Base-by-base conservation (phyloP, 2,888 invertebrate species). In the Hirtodrosophila cameraria region DNA sequence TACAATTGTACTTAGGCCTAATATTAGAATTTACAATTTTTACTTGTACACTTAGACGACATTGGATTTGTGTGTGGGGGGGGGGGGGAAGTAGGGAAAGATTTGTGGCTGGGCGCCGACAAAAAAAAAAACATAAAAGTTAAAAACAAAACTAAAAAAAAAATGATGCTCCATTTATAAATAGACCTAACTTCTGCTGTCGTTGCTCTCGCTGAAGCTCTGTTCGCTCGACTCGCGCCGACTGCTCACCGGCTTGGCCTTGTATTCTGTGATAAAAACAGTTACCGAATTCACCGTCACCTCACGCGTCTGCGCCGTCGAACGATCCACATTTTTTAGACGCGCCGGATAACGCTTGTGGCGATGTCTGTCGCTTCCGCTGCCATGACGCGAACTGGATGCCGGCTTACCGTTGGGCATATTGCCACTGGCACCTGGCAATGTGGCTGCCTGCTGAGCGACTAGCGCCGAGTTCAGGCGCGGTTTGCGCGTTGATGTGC, bases 241-340 rank as follows among this genome's bases (percentile, higher is more conserved):
- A 75, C 88, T 90, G 66, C 89, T 88, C 61, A 90, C 84, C 28
- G 82, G 88, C 73, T 97, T 97, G 75, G 96, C 96, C 90, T 96
- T 96, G 91, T 97, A 98, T 92, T 99, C 99, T 59, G 99, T 99
- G 90, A 99, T 98, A 74, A 97, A 96, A 65, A 99, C 98, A 42
- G 99, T 99, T 61, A 99, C 97, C 86, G 97, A 97, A 91, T 98
- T 98, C 27, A 98, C 98, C 42, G 99, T 99, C 82, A 98, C 97
- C 92, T 97, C 97, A 91, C 97, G 95, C 57, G 97, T 97, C 90
- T 97, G 96, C 18, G 97, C 98, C 25, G 96, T 96, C 88, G 96
- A 97, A 49, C 98, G 93, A 90, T 98, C 98, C 59, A 98, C 95
- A 91, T 98, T 97, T 92, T 96, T 97, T 88, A 97, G 94, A 68